These are phyloP conservation scores for Caenorhabditis wallacei DNA, from an alignment of 2,888 invertebrate genomes.

Conservation along the genomic window DNA sequence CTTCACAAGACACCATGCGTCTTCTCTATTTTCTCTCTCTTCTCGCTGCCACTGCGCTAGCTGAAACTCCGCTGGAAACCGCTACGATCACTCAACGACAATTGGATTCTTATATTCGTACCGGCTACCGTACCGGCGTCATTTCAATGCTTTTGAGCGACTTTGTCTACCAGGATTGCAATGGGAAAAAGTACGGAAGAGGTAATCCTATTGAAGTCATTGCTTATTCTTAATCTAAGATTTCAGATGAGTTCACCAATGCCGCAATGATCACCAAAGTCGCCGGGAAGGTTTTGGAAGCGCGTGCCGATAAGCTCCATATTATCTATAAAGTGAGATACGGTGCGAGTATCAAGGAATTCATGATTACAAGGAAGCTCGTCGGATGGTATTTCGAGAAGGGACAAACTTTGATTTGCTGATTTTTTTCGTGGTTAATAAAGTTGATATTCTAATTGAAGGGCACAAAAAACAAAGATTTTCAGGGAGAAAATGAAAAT, in stretches of 20 bases:
- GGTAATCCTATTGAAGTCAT: not conserved
- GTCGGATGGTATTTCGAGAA: not conserved
- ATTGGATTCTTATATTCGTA: not conserved
- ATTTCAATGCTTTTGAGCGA: not conserved
- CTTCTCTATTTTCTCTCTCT: too few relatives aligned
- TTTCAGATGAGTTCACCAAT: slow-evolving; percentile 1
- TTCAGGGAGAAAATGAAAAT: not conserved
- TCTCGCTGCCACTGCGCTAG: not conserved
- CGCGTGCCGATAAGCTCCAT: not conserved
- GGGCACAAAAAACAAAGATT: too few relatives aligned
- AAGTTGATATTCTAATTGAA: not conserved
- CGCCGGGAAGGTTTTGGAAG: not conserved
- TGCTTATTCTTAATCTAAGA: too few relatives aligned
- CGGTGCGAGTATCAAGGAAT: not conserved
- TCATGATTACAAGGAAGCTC: not conserved
- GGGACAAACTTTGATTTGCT: slow-evolving; percentile 11
- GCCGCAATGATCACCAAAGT: not conserved
- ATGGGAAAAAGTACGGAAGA: not conserved
- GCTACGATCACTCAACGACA: not conserved
- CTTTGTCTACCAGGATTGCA: not conserved
- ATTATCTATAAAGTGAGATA: not conserved
- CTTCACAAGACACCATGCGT: too few relatives aligned
- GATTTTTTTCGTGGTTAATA: not conserved
- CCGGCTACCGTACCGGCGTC: not conserved
- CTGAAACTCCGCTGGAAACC: not conserved